Evolutionary conservation across 2,888 invertebrate genomes (phyloP).

Genomic region (Leucozona laternaria): DNA sequence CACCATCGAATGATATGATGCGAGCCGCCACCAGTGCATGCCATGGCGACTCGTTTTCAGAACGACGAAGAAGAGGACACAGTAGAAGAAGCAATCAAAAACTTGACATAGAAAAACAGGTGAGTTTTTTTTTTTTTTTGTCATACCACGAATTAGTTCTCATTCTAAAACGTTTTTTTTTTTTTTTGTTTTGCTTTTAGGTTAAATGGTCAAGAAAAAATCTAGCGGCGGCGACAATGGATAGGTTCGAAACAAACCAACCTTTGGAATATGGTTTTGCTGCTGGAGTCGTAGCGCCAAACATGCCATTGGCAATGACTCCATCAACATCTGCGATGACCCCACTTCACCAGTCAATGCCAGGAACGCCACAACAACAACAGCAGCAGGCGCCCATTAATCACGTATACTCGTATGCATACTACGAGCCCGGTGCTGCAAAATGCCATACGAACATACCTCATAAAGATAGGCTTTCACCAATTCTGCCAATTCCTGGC

Average conservation of each 20-base stretch:
- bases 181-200: slow-evolving; percentile 76
- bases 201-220: slow-evolving; percentile 87
- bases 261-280: slow-evolving; percentile 82
- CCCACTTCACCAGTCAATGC: slow-evolving; percentile 66
- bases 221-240: slow-evolving; percentile 87
- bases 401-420: slow-evolving; percentile 92
- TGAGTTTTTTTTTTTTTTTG: slow-evolving; percentile 63
- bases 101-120: slow-evolving; percentile 83
- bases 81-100: slow-evolving; percentile 83
- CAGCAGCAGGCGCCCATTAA: slow-evolving; percentile 79
- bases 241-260: slow-evolving; percentile 86
- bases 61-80: slow-evolving; percentile 81
- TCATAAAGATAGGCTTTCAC: slow-evolving; percentile 80
- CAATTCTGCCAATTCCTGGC: slow-evolving; percentile 77
- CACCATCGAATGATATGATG: slow-evolving; percentile 77
- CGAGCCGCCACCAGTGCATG: slow-evolving; percentile 79
- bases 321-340: slow-evolving; percentile 55
- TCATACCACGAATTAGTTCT: background rate
- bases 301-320: slow-evolving; percentile 52
- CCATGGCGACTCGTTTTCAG: slow-evolving; percentile 81
- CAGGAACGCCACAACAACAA: slow-evolving; percentile 79
- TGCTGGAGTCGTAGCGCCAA: slow-evolving; percentile 81
- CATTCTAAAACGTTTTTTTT: background rate
- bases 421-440: slow-evolving; percentile 89
- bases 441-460: slow-evolving; percentile 87